Evolutionary conservation across 2,113 vertebrate genomes (phyloP).

Genomic region (Paralichthys olivaceus): DNA sequence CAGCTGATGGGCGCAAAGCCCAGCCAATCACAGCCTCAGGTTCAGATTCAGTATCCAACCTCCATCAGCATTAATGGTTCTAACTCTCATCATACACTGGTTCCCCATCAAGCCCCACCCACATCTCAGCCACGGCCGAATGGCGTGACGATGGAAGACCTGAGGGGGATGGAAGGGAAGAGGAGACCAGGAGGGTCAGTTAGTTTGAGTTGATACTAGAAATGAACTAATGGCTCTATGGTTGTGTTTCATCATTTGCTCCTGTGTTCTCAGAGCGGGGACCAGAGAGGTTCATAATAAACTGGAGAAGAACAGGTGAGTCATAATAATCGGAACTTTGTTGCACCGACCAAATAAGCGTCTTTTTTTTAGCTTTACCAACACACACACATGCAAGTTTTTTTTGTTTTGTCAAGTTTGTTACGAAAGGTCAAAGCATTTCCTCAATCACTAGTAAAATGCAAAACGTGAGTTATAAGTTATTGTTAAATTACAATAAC

Average conservation of each 20-base stretch:
- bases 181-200: constrained; percentile 98
- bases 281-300: constrained; percentile 99
- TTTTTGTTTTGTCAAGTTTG: background rate
- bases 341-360: background rate
- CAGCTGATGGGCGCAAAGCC: constrained; percentile 79
- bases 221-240: background rate
- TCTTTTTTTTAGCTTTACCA: too few species aligned
- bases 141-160: constrained; percentile 86
- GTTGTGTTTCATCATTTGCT: constrained; percentile 29
- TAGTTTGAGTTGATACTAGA: constrained; percentile 8
- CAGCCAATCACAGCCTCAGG: constrained; percentile 83
- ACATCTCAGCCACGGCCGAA: constrained; percentile 79
- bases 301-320: constrained; percentile 99
- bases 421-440: background rate
- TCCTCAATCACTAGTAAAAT: too few species aligned
- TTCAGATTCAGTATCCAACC: constrained; percentile 81
- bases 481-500: background rate
- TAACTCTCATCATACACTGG: constrained; percentile 87
- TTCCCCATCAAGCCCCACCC: constrained; percentile 81
- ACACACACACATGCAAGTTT: too few species aligned
- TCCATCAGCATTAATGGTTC: constrained; percentile 84
- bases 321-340: constrained; percentile 53
- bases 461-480: background rate
- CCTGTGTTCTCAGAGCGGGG: constrained; percentile 88
- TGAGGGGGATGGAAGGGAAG: constrained; percentile 90